These are phyloP conservation scores for Hypomecis atomaria DNA, from an alignment of 2,888 invertebrate genomes.

Conservation along the genomic window DNA sequence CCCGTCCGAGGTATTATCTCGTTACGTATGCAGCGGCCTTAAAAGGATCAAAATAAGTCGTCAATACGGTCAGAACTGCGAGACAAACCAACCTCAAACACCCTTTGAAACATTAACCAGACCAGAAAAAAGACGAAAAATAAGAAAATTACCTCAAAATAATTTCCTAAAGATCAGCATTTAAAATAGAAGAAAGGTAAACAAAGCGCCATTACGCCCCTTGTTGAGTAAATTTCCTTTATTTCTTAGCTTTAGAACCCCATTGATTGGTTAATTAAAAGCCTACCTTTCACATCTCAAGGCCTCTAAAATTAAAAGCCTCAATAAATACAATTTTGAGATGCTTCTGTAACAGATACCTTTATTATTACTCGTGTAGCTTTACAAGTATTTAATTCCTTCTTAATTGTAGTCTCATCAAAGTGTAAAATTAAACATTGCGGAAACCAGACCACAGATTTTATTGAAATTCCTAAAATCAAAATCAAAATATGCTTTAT, in stretches of 20 bases:
- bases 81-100: no score
- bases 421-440: no score
- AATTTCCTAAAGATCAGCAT: constrained; percentile 3
- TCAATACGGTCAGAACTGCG: no score
- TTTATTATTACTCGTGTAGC: not conserved
- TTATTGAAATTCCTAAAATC: no score
- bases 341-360: not conserved
- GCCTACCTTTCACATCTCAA: constrained; percentile 18
- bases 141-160: not conserved
- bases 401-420: no score
- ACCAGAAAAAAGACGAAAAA: not conserved
- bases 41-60: no score
- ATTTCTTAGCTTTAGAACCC: constrained; percentile 9
- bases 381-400: not conserved
- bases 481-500: no score
- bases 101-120: not conserved
- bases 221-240: constrained; percentile 15
- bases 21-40: no score
- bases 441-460: no score
- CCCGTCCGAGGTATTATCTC: no score
- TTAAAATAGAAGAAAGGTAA: constrained; percentile 17
- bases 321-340: constrained; percentile 11
- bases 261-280: constrained; percentile 32
- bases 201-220: constrained; percentile 9
- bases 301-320: constrained; percentile 19